Evolutionary conservation across 2,797 vertebrate genomes (phyloP).

Genomic region (Lepidocolaptes lacrymiger): DNA sequence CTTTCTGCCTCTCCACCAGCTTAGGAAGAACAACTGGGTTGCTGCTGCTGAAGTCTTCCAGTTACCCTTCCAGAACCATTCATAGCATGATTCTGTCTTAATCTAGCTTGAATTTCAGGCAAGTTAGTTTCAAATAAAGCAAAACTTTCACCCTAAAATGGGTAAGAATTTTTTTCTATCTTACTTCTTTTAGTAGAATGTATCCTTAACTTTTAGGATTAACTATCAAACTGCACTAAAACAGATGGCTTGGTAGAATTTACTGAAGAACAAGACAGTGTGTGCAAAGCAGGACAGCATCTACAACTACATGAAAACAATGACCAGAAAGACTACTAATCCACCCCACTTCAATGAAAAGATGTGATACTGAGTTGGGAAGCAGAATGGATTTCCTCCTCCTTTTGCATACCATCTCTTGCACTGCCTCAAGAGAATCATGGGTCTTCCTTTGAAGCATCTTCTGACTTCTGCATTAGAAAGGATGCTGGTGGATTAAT

Average conservation of each 20-base stretch:
- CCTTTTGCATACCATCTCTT: neutral
- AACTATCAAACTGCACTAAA: neutral
- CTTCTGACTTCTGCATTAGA: neutral
- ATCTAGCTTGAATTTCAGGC: neutral
- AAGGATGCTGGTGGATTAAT: neutral
- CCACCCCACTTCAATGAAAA: neutral
- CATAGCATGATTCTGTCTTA: neutral
- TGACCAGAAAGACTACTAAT: neutral
- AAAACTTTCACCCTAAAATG: neutral
- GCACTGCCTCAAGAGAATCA: neutral
- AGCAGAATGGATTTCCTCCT: neutral
- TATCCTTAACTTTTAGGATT: neutral
- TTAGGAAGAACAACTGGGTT: neutral
- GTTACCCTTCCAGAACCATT: neutral
- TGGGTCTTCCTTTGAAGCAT: neutral
- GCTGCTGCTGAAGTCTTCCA: neutral
- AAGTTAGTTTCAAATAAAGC: neutral
- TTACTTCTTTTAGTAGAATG: neutral
- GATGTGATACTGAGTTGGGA: neutral
- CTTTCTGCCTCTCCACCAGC: neutral
- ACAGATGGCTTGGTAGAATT: neutral
- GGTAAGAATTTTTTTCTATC: neutral
- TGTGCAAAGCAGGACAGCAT: neutral
- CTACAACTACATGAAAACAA: neutral
- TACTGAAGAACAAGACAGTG: neutral